A percentile compares a stretch with the other conserved stretches of the same genome.
Evolutionary conservation across 92 coral and sea anemone genomes (phyloP).

Genomic region (Parazoanthus darwini): DNA sequence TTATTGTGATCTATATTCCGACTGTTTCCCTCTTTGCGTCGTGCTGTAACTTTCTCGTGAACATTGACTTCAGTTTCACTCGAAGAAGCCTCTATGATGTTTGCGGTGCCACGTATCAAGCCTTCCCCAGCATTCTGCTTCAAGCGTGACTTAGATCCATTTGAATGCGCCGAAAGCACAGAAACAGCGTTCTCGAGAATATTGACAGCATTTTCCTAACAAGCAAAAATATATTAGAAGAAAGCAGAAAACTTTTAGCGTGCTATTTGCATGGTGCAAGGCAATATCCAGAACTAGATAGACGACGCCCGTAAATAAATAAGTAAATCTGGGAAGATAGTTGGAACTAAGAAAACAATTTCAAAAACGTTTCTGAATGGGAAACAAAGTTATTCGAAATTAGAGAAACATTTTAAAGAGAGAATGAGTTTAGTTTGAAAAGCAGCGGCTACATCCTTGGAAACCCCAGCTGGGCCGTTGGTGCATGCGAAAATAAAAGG

Average conservation of each 20-base stretch:
- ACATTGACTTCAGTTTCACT: conserved; percentile 42
- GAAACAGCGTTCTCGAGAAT: conserved; percentile 65
- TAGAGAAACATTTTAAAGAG: too few species aligned
- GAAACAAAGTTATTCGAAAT: too few species aligned
- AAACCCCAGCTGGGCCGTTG: too few species aligned
- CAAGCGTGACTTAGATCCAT: conserved; percentile 46
- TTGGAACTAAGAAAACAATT: too few species aligned
- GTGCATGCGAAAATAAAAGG: too few species aligned
- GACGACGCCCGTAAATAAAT: too few species aligned
- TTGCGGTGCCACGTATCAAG: conserved; percentile 78
- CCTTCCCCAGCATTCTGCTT: conserved; percentile 69
- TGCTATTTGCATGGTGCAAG: too few species aligned
- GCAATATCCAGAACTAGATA: not conserved
- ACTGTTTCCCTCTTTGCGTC: not conserved
- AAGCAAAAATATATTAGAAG: not conserved
- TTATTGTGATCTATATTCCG: not conserved
- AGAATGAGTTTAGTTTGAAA: too few species aligned
- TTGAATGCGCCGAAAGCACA: conserved; percentile 57
- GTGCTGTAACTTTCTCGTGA: not conserved
- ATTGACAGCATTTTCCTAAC: conserved; percentile 71
- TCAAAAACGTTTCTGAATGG: too few species aligned
- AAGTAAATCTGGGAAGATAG: too few species aligned
- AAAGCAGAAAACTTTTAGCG: not conserved
- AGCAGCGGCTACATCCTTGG: too few species aligned
- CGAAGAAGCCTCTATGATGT: conserved; percentile 66